Evolutionary conservation across 1,140 invertebrate genomes (phyloP).

Genomic region (Adoxophyes honmai): DNA sequence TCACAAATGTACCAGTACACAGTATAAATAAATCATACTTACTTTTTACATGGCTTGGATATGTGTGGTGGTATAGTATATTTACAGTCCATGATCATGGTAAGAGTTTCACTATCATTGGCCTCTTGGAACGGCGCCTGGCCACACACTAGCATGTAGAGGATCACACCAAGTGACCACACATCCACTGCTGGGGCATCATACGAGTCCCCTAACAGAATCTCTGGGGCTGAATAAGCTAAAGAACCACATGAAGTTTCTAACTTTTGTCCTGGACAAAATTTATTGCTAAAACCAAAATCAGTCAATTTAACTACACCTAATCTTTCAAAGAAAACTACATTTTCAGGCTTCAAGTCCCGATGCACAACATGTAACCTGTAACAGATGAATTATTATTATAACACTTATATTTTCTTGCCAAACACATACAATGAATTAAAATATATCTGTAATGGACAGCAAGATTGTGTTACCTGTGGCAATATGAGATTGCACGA

Average conservation of each 20-base stretch:
- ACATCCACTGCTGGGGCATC: conserved; percentile 98
- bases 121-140: conserved; percentile 98
- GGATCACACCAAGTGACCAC: conserved; percentile 98
- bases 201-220: conserved; percentile 96
- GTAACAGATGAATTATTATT: too few relatives aligned
- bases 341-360: conserved; percentile 99
- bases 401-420: too few relatives aligned
- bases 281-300: conserved; percentile 99
- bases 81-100: conserved; percentile 99
- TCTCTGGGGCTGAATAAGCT: conserved; percentile 99
- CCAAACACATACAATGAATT: too few relatives aligned
- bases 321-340: conserved; percentile 98
- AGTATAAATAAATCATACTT: conserved; percentile 27
- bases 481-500: conserved; percentile 98
- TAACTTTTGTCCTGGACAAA: conserved; percentile 97
- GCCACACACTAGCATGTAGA: conserved; percentile 99
- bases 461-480: conserved; percentile 80
- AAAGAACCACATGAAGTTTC: conserved; percentile 99
- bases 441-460: too few relatives aligned
- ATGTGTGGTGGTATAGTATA: conserved; percentile 95
- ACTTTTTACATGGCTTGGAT: conserved; percentile 91
- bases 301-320: conserved; percentile 99
- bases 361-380: conserved; percentile 92
- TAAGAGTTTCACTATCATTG: conserved; percentile 99
- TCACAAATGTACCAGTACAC: too few relatives aligned